Percentiles rank a stretch among this genome's conserved stretches.
Evolutionary conservation across 2,113 vertebrate species (phyloP).

Genomic region (Mormoops blainvillei): DNA sequence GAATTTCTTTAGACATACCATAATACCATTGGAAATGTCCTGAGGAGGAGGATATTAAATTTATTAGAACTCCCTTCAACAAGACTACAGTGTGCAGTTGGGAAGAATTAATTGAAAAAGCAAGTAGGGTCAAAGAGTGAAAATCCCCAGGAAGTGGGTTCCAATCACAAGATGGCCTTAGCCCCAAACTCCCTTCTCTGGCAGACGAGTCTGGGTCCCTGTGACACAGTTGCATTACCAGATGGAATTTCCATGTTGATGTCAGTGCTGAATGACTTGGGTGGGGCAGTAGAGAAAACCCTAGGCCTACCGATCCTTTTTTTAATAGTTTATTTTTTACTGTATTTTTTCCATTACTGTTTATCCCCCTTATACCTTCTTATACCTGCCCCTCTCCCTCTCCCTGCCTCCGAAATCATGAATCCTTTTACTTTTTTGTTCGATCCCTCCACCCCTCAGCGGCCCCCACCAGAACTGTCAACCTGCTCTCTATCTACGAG

Average conservation of each 20-base stretch:
- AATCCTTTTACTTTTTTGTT: too few species aligned
- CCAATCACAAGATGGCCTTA: background rate
- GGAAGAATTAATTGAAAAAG: background rate
- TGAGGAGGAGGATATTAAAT: background rate
- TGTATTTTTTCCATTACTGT: too few species aligned
- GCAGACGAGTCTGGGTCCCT: background rate
- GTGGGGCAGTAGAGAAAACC: background rate
- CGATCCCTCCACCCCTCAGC: too few species aligned
- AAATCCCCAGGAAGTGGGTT: background rate
- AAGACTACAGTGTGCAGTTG: background rate
- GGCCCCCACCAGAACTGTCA: too few species aligned
- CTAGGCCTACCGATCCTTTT: too few species aligned
- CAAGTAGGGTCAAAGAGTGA: background rate
- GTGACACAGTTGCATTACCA: background rate
- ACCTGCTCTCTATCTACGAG: too few species aligned
- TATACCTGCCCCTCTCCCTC: too few species aligned
- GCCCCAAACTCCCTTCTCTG: background rate
- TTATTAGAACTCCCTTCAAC: background rate
- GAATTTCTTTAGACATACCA: background rate
- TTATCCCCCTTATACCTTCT: too few species aligned
- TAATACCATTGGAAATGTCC: background rate
- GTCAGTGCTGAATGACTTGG: background rate
- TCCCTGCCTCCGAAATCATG: too few species aligned
- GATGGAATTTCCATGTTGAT: background rate
- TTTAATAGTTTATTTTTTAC: too few species aligned